A percentile compares a stretch with the other conserved stretches of the same genome.
Conservation (phyloP, 2,113 vertebrate genomes). For the Sinocyclocheilus maitianheensis region DNA sequence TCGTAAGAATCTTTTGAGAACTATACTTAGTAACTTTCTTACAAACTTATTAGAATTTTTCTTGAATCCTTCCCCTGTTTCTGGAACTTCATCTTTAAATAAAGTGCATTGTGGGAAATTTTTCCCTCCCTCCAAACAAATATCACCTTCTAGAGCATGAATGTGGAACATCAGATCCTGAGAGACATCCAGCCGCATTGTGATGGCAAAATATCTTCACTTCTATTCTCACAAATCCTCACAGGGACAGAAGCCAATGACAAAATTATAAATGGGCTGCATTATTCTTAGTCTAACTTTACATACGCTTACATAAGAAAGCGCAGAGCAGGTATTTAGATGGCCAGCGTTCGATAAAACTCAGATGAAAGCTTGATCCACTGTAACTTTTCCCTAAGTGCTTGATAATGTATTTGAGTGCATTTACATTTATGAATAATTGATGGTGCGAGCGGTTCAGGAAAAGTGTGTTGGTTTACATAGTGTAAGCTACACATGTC, state of each 20-base stretch:
- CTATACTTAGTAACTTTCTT: background rate
- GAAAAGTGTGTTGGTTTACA: slow-evolving; percentile 45
- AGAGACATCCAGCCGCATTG: slow-evolving; percentile 17
- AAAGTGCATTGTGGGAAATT: background rate
- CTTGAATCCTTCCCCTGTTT: background rate
- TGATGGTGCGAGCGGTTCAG: slow-evolving; percentile 39
- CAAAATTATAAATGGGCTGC: slow-evolving; percentile 27
- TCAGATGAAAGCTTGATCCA: background rate
- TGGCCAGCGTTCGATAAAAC: background rate
- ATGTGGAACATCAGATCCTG: slow-evolving; percentile 38
- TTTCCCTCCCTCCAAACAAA: background rate
- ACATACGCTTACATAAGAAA: background rate
- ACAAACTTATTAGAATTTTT: background rate
- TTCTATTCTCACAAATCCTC: slow-evolving; percentile 25
- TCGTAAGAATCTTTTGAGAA: background rate
- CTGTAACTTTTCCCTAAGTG: slow-evolving; percentile 36
- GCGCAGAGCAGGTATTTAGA: background rate
- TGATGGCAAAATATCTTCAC: slow-evolving; percentile 5
- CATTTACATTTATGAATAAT: slow-evolving; percentile 57
- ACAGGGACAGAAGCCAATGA: slow-evolving; percentile 18
- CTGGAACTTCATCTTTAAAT: background rate
- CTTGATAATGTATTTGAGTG: slow-evolving; percentile 47
- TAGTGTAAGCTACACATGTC: slow-evolving; percentile 46
- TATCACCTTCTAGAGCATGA: slow-evolving; percentile 28
- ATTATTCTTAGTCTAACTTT: slow-evolving; percentile 35